Percentiles rank a stretch among this genome's conserved stretches.
Evolutionary conservation across 1,140 invertebrate species (phyloP).

Genomic region (Drosophila nannoptera): DNA sequence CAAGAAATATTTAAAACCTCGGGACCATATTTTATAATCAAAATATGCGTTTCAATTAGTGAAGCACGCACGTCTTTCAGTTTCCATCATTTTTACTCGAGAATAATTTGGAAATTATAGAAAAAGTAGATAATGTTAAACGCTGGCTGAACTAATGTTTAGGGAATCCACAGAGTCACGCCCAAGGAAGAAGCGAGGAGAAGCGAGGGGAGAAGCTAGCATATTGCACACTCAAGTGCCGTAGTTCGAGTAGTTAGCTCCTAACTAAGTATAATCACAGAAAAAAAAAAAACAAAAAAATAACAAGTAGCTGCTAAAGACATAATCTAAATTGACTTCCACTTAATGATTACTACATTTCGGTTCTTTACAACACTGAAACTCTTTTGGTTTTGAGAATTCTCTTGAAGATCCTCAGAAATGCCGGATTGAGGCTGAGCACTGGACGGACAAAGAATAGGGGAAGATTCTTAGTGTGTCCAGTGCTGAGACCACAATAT

Average conservation of each 20-base stretch:
- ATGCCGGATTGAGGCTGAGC: constrained; percentile 10
- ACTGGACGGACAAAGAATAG: constrained; percentile 64
- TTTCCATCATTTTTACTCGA: constrained; percentile 42
- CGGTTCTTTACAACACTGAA: constrained; percentile 17
- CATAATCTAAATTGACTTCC: constrained; percentile 67
- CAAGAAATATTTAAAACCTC: constrained; percentile 70
- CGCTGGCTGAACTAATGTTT: constrained; percentile 55
- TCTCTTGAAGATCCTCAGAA: background rate
- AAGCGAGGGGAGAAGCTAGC: constrained; percentile 20
- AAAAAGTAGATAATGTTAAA: constrained; percentile 36
- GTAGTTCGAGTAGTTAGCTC: constrained; percentile 39
- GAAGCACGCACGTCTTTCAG: constrained; percentile 61
- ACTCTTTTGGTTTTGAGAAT: constrained; percentile 6
- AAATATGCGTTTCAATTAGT: constrained; percentile 78
- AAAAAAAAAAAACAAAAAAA: background rate
- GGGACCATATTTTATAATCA: constrained; percentile 79
- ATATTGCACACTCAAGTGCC: constrained; percentile 45
- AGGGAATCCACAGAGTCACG: constrained; percentile 54
- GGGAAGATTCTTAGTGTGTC: constrained; percentile 73
- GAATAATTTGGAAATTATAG: constrained; percentile 24
- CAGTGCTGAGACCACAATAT: constrained; percentile 38
- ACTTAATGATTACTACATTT: constrained; percentile 35
- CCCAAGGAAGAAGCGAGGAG: constrained; percentile 1
- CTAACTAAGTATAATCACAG: constrained; percentile 12
- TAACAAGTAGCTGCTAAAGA: constrained; percentile 28